These are phyloP conservation scores for Baccha elongata DNA, from an alignment of 2,888 invertebrate species.

Conservation along the genomic window DNA sequence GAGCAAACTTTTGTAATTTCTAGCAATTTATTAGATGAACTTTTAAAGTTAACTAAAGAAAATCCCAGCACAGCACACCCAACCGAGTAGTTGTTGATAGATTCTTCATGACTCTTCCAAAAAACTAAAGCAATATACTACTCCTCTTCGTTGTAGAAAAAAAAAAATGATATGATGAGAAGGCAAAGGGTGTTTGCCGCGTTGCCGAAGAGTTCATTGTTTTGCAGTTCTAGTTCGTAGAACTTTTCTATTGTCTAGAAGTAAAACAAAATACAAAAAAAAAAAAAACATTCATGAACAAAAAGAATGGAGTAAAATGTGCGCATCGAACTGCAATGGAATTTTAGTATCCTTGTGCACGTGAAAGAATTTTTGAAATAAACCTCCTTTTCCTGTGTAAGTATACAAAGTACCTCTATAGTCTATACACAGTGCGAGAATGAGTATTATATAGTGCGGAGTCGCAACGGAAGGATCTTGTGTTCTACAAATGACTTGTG, in stretches of 20 bases:
- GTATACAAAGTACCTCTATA: background rate
- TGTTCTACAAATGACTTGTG: constrained; percentile 73
- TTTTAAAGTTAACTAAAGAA: constrained; percentile 62
- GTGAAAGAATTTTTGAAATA: constrained; percentile 71
- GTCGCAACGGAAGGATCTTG: constrained; percentile 64
- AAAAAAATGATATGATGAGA: background rate
- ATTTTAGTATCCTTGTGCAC: constrained; percentile 71
- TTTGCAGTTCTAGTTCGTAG: constrained; percentile 69
- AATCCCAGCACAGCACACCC: background rate
- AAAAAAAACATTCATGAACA: constrained; percentile 30
- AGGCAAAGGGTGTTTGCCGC: constrained; percentile 29
- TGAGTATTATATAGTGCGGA: background rate
- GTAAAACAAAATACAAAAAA: constrained; percentile 20
- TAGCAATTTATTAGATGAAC: constrained; percentile 72
- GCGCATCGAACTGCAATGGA: constrained; percentile 73
- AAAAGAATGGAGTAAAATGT: constrained; percentile 57
- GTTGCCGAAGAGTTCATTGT: constrained; percentile 63
- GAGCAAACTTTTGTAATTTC: constrained; percentile 68
- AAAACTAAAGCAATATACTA: constrained; percentile 11
- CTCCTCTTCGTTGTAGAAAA: background rate
- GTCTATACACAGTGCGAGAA: constrained; percentile 4
- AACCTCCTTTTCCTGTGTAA: constrained; percentile 39
- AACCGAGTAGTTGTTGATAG: constrained; percentile 62
- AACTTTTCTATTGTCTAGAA: constrained; percentile 58
- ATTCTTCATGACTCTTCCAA: constrained; percentile 52